Evolutionary conservation across 2,888 invertebrate genomes (phyloP).

Genomic region (Palloptera scutellata): DNA sequence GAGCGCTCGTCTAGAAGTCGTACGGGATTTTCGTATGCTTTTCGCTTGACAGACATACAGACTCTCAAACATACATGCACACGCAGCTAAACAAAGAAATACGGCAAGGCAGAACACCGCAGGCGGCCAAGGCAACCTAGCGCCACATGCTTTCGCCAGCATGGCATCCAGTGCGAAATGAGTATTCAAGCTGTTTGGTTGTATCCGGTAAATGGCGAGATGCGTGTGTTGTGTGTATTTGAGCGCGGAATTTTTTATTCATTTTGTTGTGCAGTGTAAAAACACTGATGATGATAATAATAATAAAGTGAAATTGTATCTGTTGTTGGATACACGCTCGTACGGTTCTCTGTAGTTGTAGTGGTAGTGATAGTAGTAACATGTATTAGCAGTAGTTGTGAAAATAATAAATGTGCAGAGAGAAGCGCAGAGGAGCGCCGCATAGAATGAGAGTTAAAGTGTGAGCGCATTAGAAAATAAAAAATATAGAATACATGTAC

Average conservation of each 20-base stretch:
- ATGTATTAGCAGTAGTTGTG: slow-evolving; percentile 34
- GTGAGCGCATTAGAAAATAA: no score
- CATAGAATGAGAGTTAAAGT: no score
- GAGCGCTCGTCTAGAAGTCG: no score
- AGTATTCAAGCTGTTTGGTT: slow-evolving; percentile 51
- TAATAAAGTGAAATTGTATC: no score
- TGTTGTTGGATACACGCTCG: slow-evolving; percentile 34
- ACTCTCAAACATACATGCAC: slow-evolving; percentile 15
- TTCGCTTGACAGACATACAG: not conserved
- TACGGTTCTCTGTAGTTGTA: slow-evolving; percentile 33
- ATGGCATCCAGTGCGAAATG: slow-evolving; percentile 50
- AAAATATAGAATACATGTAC: no score
- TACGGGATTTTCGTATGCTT: not conserved
- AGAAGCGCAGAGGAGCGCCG: not conserved
- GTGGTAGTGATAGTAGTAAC: slow-evolving; percentile 48
- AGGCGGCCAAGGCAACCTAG: slow-evolving; percentile 31
- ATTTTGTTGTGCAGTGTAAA: no score
- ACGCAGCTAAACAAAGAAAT: slow-evolving; percentile 19
- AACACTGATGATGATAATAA: slow-evolving; percentile 18
- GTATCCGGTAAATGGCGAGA: slow-evolving; percentile 27
- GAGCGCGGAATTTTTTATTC: not conserved
- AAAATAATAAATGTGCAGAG: slow-evolving; percentile 26
- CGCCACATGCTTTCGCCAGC: slow-evolving; percentile 28
- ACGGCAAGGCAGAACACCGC: slow-evolving; percentile 33
- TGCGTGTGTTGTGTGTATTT: slow-evolving; percentile 4